phyloP scores from a whole-genome alignment of 2,888 invertebrate genomes.

The Prosapia bicincta region DNA sequence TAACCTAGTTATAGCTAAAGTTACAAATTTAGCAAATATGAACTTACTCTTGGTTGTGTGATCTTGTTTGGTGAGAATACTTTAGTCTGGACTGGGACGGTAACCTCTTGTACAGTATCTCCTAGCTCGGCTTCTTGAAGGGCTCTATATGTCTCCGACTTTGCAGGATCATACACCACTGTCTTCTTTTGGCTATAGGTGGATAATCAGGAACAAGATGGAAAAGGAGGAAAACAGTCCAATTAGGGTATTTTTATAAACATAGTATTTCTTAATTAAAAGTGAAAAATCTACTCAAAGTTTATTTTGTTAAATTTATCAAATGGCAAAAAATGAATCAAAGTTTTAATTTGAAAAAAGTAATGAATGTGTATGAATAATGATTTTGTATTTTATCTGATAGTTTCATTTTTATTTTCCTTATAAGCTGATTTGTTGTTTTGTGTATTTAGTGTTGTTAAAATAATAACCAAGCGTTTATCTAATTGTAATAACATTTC shows the following conservation, averaged over 20 bases:
- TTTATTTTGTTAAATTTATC: no score
- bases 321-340: no score
- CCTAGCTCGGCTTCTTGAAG: slow-evolving; percentile 73
- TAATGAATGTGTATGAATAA: no score
- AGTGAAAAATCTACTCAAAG: no score
- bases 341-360: no score
- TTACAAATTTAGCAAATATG: no score
- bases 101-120: slow-evolving; percentile 64
- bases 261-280: slow-evolving; percentile 51
- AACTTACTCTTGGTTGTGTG: slow-evolving; percentile 23
- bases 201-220: slow-evolving; percentile 18
- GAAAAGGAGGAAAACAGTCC: slow-evolving; percentile 32
- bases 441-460: background rate
- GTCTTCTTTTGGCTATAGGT: slow-evolving; percentile 60
- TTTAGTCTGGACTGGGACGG: slow-evolving; percentile 70
- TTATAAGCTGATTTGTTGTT: no score
- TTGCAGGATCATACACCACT: slow-evolving; percentile 78
- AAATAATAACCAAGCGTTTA: background rate
- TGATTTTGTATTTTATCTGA: no score
- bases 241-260: slow-evolving; percentile 39
- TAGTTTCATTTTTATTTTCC: no score
- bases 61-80: slow-evolving; percentile 65
- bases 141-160: slow-evolving; percentile 84
- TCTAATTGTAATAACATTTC: slow-evolving; percentile 40
- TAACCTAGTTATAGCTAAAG: no score